Evolutionary conservation across 2,113 vertebrate species (phyloP).

Genomic region (Dermatemys mawii): DNA sequence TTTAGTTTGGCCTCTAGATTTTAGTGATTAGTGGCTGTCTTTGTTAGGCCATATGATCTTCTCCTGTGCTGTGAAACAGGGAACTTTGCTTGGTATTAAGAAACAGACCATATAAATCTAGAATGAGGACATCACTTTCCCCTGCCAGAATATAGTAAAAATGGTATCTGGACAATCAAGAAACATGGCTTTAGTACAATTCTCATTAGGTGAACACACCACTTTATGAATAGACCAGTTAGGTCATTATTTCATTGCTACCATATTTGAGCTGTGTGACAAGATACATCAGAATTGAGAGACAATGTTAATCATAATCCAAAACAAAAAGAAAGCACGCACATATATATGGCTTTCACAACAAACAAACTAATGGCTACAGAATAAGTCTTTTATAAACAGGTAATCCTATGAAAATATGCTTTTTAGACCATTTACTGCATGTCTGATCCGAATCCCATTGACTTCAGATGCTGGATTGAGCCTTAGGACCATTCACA

Average conservation of each 20-base stretch:
- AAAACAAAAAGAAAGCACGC: neutral
- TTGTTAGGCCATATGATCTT: neutral
- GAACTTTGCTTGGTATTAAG: constrained; percentile 18
- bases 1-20: neutral
- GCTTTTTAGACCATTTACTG: neutral
- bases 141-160: constrained; percentile 5
- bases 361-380: neutral
- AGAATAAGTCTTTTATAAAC: neutral
- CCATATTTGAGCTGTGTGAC: neutral
- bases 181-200: neutral
- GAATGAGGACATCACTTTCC: neutral
- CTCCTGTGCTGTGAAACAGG: constrained; percentile 24
- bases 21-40: neutral
- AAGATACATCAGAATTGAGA: constrained; percentile 12
- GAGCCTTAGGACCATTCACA: neutral
- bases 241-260: neutral
- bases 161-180: neutral
- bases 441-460: neutral
- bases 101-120: neutral
- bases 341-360: neutral
- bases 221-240: neutral
- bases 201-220: neutral
- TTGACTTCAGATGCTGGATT: neutral
- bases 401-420: neutral
- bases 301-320: neutral